Evolutionary conservation across 2,888 invertebrate genomes (phyloP), one percentile per base, ranked within the genome.

Genomic region (Pseudeuparius sepicola): DNA sequence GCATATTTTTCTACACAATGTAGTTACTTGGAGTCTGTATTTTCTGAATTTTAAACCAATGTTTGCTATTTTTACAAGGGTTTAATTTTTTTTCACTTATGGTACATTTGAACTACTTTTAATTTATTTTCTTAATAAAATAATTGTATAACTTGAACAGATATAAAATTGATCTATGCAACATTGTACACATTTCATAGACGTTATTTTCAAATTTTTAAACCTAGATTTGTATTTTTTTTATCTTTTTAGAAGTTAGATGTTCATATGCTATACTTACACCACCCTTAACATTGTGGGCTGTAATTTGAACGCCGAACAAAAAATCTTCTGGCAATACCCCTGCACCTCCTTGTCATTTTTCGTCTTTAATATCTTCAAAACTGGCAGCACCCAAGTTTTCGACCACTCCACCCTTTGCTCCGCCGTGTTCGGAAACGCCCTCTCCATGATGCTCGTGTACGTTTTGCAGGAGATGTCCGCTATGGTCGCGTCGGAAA

Each of bases 401-500:
- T 54, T 44, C 14, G 60, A 54, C 71, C 75, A 75, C 2, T 51
- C 45, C n/a, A 54, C 53, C 18, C 55, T 52, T 10, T 55, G 53
- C 18, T 55, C 52, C 4, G 44, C 33, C 2, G 40, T 30, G 38
- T 65, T 64, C 18, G 58, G 53, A 24, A 60, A 59, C 47, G 68
- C 63, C 25, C 58, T 57, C 10, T 56, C 54, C 66, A 73, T 70
- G 41, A 78, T 51, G 4, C 60, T 57, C 46, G 72, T 70, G 49
- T 68, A 75, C 10, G 73, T 60, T 16, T 32, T 16, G 31, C 39
- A 34, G 42, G 47, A 48, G 34, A 48, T 46, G 2, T 47, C 44
- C 10, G 43, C 38, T 12, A 48, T 36, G 7, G 40, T 37, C 3
- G 43, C 34, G 9, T 46, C 41, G 3, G 42, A 41, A 16, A 47